phyloP scores from a whole-genome alignment of 2,797 vertebrate species.

The Enoplosus armatus region DNA sequence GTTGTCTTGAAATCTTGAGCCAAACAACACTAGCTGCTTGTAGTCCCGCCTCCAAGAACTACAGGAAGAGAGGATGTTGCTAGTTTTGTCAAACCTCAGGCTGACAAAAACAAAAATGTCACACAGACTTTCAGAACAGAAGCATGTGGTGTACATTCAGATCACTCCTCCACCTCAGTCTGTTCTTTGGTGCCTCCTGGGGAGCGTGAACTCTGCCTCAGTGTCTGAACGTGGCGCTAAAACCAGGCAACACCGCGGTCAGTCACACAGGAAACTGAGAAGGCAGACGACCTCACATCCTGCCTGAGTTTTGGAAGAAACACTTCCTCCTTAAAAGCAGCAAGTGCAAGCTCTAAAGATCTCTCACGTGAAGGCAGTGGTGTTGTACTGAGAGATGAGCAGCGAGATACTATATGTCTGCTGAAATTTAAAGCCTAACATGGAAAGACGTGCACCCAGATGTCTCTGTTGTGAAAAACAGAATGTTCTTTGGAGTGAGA shows the following conservation, averaged over 20 bases:
- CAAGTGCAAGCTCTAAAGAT: constrained; percentile 54
- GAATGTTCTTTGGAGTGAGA: constrained; percentile 56
- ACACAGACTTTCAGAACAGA: constrained; percentile 2
- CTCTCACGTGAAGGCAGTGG: constrained; percentile 47
- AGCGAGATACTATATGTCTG: constrained; percentile 48
- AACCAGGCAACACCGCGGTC: constrained; percentile 67
- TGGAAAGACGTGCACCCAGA: constrained; percentile 8
- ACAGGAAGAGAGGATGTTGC: not conserved
- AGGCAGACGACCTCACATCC: constrained; percentile 83
- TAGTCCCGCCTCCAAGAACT: constrained; percentile 7
- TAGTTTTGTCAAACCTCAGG: not conserved
- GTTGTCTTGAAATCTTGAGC: constrained; percentile 15
- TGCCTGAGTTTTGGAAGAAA: constrained; percentile 77
- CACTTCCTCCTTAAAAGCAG: constrained; percentile 71
- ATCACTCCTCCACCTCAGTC: constrained; percentile 32
- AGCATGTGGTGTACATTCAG: constrained; percentile 52
- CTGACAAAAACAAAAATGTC: constrained; percentile 16
- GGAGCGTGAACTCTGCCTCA: constrained; percentile 48
- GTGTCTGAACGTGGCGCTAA: constrained; percentile 55
- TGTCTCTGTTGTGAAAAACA: constrained; percentile 14
- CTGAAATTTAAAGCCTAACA: constrained; percentile 41
- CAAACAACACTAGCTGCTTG: constrained; percentile 1
- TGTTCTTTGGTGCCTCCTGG: constrained; percentile 14
- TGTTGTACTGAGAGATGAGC: constrained; percentile 35
- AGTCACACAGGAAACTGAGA: constrained; percentile 82